Percentiles rank a stretch among this genome's conserved stretches.
Conservation (phyloP, 2,113 vertebrate species). For the Sorex fumeus region DNA sequence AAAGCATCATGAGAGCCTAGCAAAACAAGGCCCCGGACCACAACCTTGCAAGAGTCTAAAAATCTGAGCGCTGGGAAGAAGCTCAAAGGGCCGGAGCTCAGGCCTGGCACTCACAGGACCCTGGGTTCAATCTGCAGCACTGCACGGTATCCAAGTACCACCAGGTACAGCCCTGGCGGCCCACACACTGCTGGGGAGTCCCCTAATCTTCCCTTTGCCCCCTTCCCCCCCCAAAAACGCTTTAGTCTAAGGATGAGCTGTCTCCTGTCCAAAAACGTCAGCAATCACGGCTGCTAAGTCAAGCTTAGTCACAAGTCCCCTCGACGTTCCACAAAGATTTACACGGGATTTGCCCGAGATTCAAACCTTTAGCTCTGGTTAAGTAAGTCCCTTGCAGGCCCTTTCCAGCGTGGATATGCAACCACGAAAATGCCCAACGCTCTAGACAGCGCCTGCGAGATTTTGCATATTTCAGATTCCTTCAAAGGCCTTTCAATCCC, state of each 20-base stretch:
- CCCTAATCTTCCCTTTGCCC: neutral
- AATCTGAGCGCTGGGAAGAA: no score
- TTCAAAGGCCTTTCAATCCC: constrained; percentile 54
- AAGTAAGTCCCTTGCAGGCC: neutral
- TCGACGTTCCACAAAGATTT: neutral
- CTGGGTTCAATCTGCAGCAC: no score
- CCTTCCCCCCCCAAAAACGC: neutral
- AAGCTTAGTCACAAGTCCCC: neutral
- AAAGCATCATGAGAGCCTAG: constrained; percentile 20
- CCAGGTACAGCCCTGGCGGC: no score
- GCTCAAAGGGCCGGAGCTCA: no score
- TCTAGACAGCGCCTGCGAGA: constrained; percentile 51
- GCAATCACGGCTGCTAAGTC: neutral
- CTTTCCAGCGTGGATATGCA: neutral
- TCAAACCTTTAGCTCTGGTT: neutral
- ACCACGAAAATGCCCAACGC: neutral
- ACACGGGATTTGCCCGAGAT: neutral
- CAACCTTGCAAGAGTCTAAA: no score
- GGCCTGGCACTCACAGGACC: no score
- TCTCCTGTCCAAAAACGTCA: constrained; percentile 13
- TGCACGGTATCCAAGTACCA: no score
- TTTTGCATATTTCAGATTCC: constrained; percentile 37
- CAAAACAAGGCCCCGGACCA: neutral
- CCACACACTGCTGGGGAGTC: no score
- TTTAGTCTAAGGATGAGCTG: neutral